Conservation (phyloP, 2,888 invertebrate species). For the Pterobdella sp. region DNA sequence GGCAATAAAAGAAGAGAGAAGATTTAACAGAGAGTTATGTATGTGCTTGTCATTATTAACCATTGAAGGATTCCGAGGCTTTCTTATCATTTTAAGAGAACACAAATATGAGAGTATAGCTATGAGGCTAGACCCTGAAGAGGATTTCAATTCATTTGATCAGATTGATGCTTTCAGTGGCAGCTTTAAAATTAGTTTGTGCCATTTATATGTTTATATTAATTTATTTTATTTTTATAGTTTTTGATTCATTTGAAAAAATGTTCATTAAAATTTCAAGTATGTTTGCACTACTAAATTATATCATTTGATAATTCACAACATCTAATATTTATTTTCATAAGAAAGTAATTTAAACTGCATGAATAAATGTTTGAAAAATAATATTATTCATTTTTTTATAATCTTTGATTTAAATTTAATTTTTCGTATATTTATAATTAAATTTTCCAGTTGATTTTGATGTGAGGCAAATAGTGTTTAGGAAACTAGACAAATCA, state of each 20-base stretch:
- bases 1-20: neutral
- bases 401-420: neutral
- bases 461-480: too few species aligned
- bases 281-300: neutral
- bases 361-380: too few species aligned
- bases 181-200: neutral
- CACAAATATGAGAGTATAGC: neutral
- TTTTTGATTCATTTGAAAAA: neutral
- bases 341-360: too few species aligned
- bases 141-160: neutral
- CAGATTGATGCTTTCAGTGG: neutral
- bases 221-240: neutral
- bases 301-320: neutral
- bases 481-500: too few species aligned
- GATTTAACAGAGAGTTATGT: neutral
- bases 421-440: neutral
- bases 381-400: too few species aligned
- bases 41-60: neutral
- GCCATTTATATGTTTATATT: neutral
- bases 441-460: neutral
- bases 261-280: neutral
- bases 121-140: neutral
- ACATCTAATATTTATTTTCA: too few species aligned
- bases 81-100: neutral
- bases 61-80: neutral